Base-by-base conservation (phyloP, 2,888 invertebrate genomes). In the Parnassius apollo region DNA sequence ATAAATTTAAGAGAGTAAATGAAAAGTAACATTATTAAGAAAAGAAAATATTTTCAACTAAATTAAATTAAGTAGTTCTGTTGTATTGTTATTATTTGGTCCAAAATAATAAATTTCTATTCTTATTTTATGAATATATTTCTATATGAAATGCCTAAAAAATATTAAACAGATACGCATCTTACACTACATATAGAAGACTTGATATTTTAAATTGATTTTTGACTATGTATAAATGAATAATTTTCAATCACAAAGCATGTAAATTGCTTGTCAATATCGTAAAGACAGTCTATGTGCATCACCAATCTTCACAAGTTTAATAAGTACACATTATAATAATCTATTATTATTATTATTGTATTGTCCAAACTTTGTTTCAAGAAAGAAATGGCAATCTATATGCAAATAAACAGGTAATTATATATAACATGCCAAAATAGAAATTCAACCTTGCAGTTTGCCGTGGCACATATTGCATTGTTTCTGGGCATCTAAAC, bases 371-470 rank as follows among this genome's bases (percentile, higher is more conserved):
- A 35, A 7, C 35, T 35, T 35, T 35, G 35, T 35, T 35, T 35
- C 7, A 68, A 50, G 86, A 83, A 67, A 94, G 88, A 72, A 93
- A 94, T 46, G 95, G 95, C 71, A 95, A 82, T 70, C 92, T 91
- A 66, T 93, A 88, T 65, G 94, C 94, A 89, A 94, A 94, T 77
- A 95, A 93, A 85, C 96, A 96, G 61, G 97, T 95, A 66, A 97
- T 91, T 71, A 98, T 96, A 82, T 98, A 98, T 64, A 98, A 93
- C 85, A 98, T 94, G 49, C 98, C 98, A 86, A 98, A 95, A 85
- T 96, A 96, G 76, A 98, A 94, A 86, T 98, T 98, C 51, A 98
- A 90, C 80, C 96, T 95, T 10, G 98, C 98, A 51, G 98, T 97
- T 86, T 96, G 95, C 74, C 96, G 94, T 2, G 98, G 98, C 66